These are phyloP conservation scores for Leucophenga maculata DNA, from an alignment of 2,888 invertebrate genomes.

Conservation along the genomic window DNA sequence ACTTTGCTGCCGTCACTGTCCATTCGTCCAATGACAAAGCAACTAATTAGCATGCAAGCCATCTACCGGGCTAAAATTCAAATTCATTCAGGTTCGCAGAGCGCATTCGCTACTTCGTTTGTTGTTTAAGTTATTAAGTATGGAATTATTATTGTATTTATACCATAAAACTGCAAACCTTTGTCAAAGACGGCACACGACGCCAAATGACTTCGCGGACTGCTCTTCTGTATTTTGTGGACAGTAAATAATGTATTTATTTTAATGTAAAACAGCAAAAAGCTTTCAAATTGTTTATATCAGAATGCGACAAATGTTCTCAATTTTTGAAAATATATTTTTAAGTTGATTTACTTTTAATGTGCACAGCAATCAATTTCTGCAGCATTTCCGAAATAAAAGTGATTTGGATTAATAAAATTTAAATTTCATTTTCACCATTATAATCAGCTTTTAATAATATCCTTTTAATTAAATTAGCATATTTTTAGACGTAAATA, in stretches of 20 bases:
- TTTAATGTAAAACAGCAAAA: neutral
- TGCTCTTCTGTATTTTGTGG: neutral
- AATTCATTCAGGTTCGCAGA: no score
- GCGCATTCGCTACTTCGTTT: neutral
- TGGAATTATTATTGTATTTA: conserved; percentile 6
- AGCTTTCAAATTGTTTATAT: conserved; percentile 10
- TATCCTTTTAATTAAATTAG: no score
- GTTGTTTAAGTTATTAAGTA: conserved; percentile 13
- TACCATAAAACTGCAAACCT: neutral
- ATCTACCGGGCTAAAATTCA: neutral
- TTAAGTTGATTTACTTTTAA: neutral
- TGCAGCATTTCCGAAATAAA: no score
- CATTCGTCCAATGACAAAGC: neutral
- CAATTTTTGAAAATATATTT: no score
- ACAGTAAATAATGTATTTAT: conserved; percentile 1
- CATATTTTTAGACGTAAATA: no score
- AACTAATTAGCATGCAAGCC: conserved; percentile 18
- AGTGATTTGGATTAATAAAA: no score
- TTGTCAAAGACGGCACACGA: neutral
- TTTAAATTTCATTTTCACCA: no score
- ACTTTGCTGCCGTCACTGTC: conserved; percentile 9
- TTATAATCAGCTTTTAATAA: no score
- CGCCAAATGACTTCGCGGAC: no score
- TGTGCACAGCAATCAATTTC: no score
- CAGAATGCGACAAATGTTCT: neutral